Evolutionary conservation across 2,888 invertebrate species (phyloP).

Genomic region (Diadromus collaris): DNA sequence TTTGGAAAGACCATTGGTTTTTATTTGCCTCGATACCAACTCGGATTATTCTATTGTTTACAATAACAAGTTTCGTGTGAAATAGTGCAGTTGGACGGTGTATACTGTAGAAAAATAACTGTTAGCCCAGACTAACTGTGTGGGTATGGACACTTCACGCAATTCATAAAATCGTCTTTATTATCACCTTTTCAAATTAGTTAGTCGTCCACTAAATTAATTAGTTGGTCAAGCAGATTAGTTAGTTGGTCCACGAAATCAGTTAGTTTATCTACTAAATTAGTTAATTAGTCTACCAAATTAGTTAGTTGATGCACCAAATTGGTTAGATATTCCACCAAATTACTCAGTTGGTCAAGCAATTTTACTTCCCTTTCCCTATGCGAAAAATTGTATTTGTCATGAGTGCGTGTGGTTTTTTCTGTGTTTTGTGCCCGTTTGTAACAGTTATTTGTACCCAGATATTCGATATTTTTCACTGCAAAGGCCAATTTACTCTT

Average conservation of each 20-base stretch:
- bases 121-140: background rate
- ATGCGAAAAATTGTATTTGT: background rate
- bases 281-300: background rate
- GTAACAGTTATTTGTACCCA: too few species aligned
- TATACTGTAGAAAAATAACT: background rate
- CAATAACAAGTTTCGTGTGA: conserved; percentile 2
- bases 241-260: background rate
- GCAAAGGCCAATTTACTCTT: background rate
- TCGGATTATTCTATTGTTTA: background rate
- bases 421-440: background rate
- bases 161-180: too few species aligned
- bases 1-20: conserved; percentile 6
- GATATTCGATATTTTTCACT: background rate
- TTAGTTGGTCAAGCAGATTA: background rate
- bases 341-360: background rate
- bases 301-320: background rate
- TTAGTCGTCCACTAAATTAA: background rate
- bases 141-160: background rate
- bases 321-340: too few species aligned
- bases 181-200: too few species aligned
- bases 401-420: background rate
- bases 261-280: too few species aligned
- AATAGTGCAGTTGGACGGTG: background rate
- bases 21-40: background rate
- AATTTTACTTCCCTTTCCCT: background rate